Conservation (phyloP, 2,888 invertebrate species). For the Antheraea yamamai region DNA sequence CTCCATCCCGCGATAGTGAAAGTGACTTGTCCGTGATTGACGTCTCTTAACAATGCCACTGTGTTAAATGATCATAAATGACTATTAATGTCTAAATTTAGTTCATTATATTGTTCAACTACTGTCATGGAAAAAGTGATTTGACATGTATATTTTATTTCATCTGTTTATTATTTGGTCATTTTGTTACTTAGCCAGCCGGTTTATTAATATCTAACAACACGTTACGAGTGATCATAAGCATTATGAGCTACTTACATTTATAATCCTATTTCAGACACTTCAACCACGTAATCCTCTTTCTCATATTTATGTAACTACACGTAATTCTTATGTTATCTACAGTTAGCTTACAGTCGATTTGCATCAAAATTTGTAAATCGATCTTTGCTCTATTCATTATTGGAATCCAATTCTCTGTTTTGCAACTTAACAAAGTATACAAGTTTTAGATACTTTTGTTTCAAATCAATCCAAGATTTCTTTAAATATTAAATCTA, state of each 20-base stretch:
- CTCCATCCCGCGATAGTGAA: constrained; percentile 61
- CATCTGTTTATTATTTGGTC: constrained; percentile 38
- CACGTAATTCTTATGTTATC: constrained; percentile 56
- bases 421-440: not conserved
- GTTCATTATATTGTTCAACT: constrained; percentile 29
- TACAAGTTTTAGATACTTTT: constrained; percentile 35
- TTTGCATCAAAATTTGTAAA: constrained; percentile 51
- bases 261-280: constrained; percentile 21
- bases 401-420: not conserved
- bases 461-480: constrained; percentile 23
- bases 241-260: constrained; percentile 21
- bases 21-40: constrained; percentile 41
- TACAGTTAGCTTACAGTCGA: constrained; percentile 58
- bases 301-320: constrained; percentile 51
- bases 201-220: constrained; percentile 35
- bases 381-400: constrained; percentile 29
- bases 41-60: constrained; percentile 20
- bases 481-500: not conserved
- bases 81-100: constrained; percentile 26
- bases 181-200: constrained; percentile 39
- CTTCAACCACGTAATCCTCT: constrained; percentile 36
- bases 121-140: constrained; percentile 26
- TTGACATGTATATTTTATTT: constrained; percentile 26
- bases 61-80: constrained; percentile 27
- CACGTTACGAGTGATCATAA: constrained; percentile 34